Evolutionary conservation across 2,797 vertebrate species (phyloP).

Genomic region (Lagocephalus sceleratus): DNA sequence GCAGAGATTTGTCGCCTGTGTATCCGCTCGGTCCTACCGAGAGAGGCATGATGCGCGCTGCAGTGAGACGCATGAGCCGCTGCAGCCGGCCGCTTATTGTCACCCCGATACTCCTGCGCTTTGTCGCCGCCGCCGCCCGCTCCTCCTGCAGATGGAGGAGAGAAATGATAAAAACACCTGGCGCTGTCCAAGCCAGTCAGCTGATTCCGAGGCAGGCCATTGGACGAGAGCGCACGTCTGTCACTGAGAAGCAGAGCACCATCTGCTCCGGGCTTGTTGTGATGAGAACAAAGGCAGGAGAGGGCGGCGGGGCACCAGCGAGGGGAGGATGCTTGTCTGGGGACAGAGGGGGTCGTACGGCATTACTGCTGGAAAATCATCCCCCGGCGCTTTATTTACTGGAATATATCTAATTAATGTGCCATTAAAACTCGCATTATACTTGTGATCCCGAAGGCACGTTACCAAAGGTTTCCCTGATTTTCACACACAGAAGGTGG

Average conservation of each 20-base stretch:
- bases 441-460: too few species aligned
- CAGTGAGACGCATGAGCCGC: slow-evolving; percentile 48
- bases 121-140: slow-evolving; percentile 28
- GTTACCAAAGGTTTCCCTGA: too few species aligned
- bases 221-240: slow-evolving; percentile 71
- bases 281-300: slow-evolving; percentile 79
- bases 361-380: slow-evolving; percentile 30
- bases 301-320: slow-evolving; percentile 52
- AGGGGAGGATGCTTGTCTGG: neutral
- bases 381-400: slow-evolving; percentile 17
- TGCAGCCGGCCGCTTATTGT: slow-evolving; percentile 34
- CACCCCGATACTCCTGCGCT: neutral
- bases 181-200: slow-evolving; percentile 75
- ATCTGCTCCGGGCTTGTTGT: slow-evolving; percentile 79
- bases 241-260: slow-evolving; percentile 73
- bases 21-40: slow-evolving; percentile 49
- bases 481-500: too few species aligned
- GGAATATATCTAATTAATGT: neutral
- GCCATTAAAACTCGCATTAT: too few species aligned
- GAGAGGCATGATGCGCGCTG: slow-evolving; percentile 60
- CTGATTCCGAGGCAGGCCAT: slow-evolving; percentile 74
- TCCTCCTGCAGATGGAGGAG: slow-evolving; percentile 42
- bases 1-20: slow-evolving; percentile 26
- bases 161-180: slow-evolving; percentile 70
- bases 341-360: slow-evolving; percentile 9